Percentiles rank a stretch among this genome's conserved stretches.
Conservation (phyloP, 92 coral and sea anemone species). For the Zoanthus sociatus region DNA sequence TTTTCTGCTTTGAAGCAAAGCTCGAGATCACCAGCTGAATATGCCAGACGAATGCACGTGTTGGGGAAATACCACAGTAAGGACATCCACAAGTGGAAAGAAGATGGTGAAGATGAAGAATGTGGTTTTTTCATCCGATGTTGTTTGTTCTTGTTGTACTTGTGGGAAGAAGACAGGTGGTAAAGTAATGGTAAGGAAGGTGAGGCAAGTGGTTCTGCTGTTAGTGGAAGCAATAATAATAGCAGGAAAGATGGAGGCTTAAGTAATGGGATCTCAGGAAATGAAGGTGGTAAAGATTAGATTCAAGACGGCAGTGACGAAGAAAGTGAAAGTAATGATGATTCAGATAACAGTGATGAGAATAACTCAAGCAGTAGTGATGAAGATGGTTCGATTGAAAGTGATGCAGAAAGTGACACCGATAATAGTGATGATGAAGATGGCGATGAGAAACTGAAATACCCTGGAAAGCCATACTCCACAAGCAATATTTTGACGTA, state of each 20-base stretch:
- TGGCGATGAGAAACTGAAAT: conserved; percentile 36
- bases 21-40: conserved; percentile 7
- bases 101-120: conserved; percentile 33
- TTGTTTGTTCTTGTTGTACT: conserved; percentile 31
- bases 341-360: conserved; percentile 12
- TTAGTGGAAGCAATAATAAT: background rate
- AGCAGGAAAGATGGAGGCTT: background rate
- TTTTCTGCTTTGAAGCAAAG: conserved; percentile 8
- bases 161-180: conserved; percentile 38
- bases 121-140: conserved; percentile 37
- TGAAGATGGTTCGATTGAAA: conserved; percentile 9
- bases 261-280: background rate
- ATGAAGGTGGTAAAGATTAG: background rate
- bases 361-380: background rate
- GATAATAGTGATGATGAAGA: conserved; percentile 1
- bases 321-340: conserved; percentile 2
- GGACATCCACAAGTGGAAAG: conserved; percentile 56
- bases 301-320: conserved; percentile 1
- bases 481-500: conserved; percentile 55
- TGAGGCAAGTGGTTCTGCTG: background rate
- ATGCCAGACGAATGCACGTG: conserved; percentile 42
- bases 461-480: conserved; percentile 57
- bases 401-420: background rate
- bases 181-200: background rate
- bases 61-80: conserved; percentile 43